These are phyloP conservation scores for Solenodon paradoxus DNA, from an alignment of 2,113 vertebrate genomes.

Conservation along the genomic window DNA sequence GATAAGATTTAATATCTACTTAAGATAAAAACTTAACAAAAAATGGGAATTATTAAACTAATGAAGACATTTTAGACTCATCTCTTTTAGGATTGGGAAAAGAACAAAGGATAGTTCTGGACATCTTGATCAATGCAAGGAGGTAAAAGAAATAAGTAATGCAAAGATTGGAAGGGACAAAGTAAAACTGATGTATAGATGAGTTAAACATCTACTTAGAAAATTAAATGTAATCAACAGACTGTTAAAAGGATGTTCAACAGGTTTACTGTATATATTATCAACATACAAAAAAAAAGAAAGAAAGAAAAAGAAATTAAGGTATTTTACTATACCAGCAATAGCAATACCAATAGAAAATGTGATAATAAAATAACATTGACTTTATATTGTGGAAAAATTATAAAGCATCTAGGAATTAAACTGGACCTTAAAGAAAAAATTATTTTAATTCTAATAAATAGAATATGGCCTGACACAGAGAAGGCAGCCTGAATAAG, in stretches of 20 bases:
- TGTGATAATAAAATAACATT: not conserved
- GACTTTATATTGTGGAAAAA: conserved; percentile 1
- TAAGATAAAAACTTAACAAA: not conserved
- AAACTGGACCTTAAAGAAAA: conserved; percentile 7
- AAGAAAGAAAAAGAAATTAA: no score
- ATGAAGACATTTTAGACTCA: not conserved
- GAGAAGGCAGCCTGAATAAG: not conserved
- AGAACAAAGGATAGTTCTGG: not conserved
- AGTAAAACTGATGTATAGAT: not conserved
- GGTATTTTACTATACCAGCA: not conserved
- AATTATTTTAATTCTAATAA: not conserved
- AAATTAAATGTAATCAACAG: not conserved
- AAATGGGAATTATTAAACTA: not conserved
- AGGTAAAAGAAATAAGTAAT: not conserved
- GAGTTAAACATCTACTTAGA: not conserved
- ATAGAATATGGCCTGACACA: no score
- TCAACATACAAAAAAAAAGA: no score
- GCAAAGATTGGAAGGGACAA: not conserved
- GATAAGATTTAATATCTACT: not conserved
- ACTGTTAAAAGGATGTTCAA: not conserved
- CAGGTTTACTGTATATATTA: no score
- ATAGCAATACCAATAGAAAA: conserved; percentile 11
- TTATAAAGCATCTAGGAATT: not conserved
- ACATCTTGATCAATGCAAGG: not conserved
- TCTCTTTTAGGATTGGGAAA: not conserved